Percentiles rank a stretch among this genome's conserved stretches.
Conservation (phyloP, 2,113 vertebrate genomes). For the Grantiella picta region DNA sequence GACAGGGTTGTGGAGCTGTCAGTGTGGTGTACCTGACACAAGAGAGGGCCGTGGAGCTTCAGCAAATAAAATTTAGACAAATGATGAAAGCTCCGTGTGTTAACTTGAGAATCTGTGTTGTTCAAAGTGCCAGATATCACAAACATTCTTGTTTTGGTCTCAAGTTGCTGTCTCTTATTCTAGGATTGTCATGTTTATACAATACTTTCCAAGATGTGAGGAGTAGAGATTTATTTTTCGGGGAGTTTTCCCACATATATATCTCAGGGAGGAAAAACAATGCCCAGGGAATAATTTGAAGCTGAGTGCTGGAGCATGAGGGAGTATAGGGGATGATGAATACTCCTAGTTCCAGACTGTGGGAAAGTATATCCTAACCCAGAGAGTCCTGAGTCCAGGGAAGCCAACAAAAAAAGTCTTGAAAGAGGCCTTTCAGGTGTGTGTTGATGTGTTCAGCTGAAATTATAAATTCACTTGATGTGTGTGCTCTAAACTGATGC, state of each 20-base stretch:
- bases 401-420: not conserved
- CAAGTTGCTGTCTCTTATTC: not conserved
- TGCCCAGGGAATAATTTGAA: not conserved
- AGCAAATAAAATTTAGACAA: not conserved
- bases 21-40: not conserved
- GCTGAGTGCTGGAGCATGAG: not conserved
- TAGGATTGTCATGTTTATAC: not conserved
- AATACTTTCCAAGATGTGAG: not conserved
- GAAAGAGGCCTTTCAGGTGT: not conserved
- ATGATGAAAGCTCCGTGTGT: accelerated
- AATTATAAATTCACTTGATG: not conserved
- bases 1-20: not conserved
- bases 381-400: not conserved
- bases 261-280: not conserved
- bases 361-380: not conserved
- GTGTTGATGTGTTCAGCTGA: not conserved
- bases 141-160: not conserved
- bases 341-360: not conserved
- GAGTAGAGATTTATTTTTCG: not conserved
- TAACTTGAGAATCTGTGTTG: not conserved
- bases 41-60: not conserved
- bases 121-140: not conserved
- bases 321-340: not conserved
- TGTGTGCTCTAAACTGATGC: not conserved
- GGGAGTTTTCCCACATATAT: not conserved